phyloP scores from a whole-genome alignment of 2,888 invertebrate genomes.

The Nephrocerus scutellatus region DNA sequence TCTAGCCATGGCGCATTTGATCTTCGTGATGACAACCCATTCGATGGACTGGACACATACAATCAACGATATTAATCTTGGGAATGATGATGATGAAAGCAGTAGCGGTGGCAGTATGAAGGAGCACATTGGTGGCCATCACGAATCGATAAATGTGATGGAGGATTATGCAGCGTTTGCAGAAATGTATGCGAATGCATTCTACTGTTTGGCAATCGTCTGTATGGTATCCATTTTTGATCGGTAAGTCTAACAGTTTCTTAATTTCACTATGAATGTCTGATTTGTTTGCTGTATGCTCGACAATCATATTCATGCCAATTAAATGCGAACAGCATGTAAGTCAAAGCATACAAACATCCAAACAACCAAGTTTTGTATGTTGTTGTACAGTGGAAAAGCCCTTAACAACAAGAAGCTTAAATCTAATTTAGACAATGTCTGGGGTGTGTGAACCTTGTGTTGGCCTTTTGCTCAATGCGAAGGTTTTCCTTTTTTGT shows the following conservation, averaged over 20 bases:
- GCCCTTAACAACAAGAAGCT: no score
- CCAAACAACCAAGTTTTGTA: no score
- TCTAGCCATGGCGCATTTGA: slow-evolving; percentile 47
- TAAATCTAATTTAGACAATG: no score
- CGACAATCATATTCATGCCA: slow-evolving; percentile 6
- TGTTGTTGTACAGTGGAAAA: no score
- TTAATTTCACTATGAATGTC: slow-evolving; percentile 13
- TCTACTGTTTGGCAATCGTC: slow-evolving; percentile 51
- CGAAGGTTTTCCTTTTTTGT: no score
- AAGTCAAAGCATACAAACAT: no score
- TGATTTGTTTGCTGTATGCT: slow-evolving; percentile 4
- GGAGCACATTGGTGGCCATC: no score
- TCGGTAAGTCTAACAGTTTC: no score
- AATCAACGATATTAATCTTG: slow-evolving; percentile 36
- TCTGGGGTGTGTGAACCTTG: no score
- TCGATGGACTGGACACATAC: slow-evolving; percentile 45
- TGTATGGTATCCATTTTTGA: slow-evolving; percentile 54
- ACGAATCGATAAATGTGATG: slow-evolving; percentile 29
- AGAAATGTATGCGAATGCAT: slow-evolving; percentile 47
- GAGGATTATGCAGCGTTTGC: slow-evolving; percentile 46
- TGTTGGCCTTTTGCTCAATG: no score
- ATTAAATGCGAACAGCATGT: background rate
- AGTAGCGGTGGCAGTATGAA: no score
- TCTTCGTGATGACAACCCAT: slow-evolving; percentile 45
- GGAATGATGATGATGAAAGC: no score